Percentiles rank a stretch among this genome's conserved stretches.
phyloP scores from a whole-genome alignment of 2,888 invertebrate genomes.

The Thereva unica region DNA sequence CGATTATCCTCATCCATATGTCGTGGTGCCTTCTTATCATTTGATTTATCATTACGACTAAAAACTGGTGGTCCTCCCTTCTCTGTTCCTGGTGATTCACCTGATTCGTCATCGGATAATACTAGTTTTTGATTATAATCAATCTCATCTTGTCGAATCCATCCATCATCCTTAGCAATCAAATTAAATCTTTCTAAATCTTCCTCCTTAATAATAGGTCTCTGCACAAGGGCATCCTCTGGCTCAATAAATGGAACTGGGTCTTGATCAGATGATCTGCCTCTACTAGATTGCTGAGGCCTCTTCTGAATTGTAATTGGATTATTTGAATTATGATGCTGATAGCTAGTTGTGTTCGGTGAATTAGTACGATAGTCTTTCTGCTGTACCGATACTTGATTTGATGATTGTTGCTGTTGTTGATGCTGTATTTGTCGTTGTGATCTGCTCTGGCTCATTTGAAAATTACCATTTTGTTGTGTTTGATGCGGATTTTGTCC shows the following conservation, averaged over 20 bases:
- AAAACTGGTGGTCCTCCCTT: slow-evolving; percentile 36
- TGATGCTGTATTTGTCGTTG: slow-evolving; percentile 38
- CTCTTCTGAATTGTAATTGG: slow-evolving; percentile 38
- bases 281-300: slow-evolving; percentile 28
- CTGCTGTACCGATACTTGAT: slow-evolving; percentile 30
- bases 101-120: slow-evolving; percentile 88
- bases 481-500: slow-evolving; percentile 30
- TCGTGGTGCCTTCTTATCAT: slow-evolving; percentile 34
- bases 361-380: slow-evolving; percentile 49
- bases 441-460: slow-evolving; percentile 38
- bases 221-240: slow-evolving; percentile 69
- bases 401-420: slow-evolving; percentile 16
- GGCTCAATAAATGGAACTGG: slow-evolving; percentile 55
- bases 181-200: slow-evolving; percentile 91
- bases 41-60: slow-evolving; percentile 23
- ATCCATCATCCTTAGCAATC: slow-evolving; percentile 85
- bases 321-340: slow-evolving; percentile 27
- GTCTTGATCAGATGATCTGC: slow-evolving; percentile 51
- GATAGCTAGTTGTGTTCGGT: slow-evolving; percentile 41
- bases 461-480: slow-evolving; percentile 37
- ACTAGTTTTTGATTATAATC: slow-evolving; percentile 93
- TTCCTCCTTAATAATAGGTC: slow-evolving; percentile 91
- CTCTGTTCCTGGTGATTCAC: slow-evolving; percentile 43
- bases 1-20: slow-evolving; percentile 45
- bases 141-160: slow-evolving; percentile 91